Evolutionary conservation across 2,113 vertebrate genomes (phyloP).

Genomic region (Spermophilus dauricus): DNA sequence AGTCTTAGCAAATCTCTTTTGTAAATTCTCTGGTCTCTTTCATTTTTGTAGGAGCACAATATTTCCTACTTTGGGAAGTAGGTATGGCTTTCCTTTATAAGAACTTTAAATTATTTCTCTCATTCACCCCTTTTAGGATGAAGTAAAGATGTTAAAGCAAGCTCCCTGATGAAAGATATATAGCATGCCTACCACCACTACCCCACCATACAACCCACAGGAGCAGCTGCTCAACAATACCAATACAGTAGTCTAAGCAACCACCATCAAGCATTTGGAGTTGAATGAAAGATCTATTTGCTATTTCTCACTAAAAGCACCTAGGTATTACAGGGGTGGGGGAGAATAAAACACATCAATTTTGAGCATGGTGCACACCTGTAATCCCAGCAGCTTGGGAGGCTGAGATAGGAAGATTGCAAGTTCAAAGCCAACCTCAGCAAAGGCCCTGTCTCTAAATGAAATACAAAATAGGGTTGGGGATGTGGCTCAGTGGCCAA

Average conservation of each 20-base stretch:
- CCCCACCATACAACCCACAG: background rate
- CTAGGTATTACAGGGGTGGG: background rate
- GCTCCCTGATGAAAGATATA: background rate
- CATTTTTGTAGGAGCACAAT: background rate
- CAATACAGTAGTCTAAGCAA: background rate
- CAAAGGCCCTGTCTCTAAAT: too few relatives aligned
- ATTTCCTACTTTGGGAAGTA: background rate
- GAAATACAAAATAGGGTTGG: too few relatives aligned
- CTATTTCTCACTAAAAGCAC: background rate
- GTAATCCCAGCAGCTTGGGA: too few relatives aligned
- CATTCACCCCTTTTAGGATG: background rate
- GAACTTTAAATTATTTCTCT: slow-evolving; percentile 23
- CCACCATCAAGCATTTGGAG: background rate
- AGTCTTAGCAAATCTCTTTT: background rate
- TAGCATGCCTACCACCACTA: background rate
- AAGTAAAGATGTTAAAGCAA: background rate
- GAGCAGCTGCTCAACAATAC: background rate
- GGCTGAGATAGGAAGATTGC: too few relatives aligned
- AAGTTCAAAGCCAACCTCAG: too few relatives aligned
- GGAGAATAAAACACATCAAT: background rate
- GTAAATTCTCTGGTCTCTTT: background rate
- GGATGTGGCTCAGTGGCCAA: too few relatives aligned
- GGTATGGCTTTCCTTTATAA: background rate
- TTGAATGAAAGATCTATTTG: background rate
- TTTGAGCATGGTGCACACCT: background rate